These are phyloP conservation scores for Sminthurides bifidus DNA, from an alignment of 1,140 invertebrate species.

Conservation along the genomic window DNA sequence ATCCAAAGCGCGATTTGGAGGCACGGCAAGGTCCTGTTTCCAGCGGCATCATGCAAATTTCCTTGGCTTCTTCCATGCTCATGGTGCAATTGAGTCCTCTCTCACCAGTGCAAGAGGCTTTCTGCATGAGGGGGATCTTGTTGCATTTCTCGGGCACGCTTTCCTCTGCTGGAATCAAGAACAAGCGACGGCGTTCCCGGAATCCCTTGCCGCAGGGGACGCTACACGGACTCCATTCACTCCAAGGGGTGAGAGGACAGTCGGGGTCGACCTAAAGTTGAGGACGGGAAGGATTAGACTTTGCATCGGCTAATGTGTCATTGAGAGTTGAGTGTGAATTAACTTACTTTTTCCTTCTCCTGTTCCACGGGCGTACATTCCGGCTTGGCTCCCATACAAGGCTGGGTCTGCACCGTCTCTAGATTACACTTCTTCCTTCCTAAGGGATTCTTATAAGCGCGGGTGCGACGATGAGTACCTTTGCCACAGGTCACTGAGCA, in stretches of 20 bases:
- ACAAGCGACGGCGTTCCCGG: slow-evolving; percentile 51
- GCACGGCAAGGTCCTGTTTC: slow-evolving; percentile 72
- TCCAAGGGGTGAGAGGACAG: slow-evolving; percentile 53
- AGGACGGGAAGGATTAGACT: not conserved
- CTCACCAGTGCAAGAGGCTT: slow-evolving; percentile 28
- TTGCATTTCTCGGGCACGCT: slow-evolving; percentile 33
- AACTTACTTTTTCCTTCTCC: not conserved
- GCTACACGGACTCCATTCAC: slow-evolving; percentile 61
- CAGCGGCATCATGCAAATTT: slow-evolving; percentile 58
- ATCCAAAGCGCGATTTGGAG: slow-evolving; percentile 61
- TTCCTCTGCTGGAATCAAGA: slow-evolving; percentile 7
- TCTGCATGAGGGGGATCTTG: slow-evolving; percentile 25
- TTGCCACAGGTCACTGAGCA: slow-evolving; percentile 48
- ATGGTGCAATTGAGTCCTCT: slow-evolving; percentile 34
- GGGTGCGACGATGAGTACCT: slow-evolving; percentile 40
- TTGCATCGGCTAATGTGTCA: not conserved
- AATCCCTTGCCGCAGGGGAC: slow-evolving; percentile 56
- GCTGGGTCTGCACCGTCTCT: slow-evolving; percentile 35
- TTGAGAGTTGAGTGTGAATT: not conserved
- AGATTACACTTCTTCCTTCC: slow-evolving; percentile 40
- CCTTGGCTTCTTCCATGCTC: slow-evolving; percentile 35
- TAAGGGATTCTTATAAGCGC: slow-evolving; percentile 41
- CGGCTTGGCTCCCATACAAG: slow-evolving; percentile 29
- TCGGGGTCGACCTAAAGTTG: slow-evolving; percentile 23
- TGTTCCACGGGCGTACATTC: not conserved